Percentiles rank a stretch among this genome's conserved stretches.
phyloP scores from a whole-genome alignment of 2,797 vertebrate species.

The Champsocephalus gunnari region DNA sequence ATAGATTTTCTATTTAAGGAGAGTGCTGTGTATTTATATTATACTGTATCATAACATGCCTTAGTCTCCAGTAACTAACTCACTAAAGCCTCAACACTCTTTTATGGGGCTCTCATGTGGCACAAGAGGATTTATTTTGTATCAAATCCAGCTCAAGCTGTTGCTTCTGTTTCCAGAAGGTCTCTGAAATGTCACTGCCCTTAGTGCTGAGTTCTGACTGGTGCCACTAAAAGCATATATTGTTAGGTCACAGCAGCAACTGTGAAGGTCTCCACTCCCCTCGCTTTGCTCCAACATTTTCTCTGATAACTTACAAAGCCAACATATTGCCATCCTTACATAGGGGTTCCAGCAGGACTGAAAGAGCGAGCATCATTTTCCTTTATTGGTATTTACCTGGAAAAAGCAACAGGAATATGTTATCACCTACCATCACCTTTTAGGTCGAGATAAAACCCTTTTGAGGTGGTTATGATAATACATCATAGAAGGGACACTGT shows the following conservation, averaged over 20 bases:
- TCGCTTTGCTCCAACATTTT: conserved; percentile 54
- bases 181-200: conserved; percentile 70
- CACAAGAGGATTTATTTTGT: conserved; percentile 4
- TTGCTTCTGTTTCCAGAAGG: conserved; percentile 53
- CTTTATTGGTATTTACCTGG: not conserved
- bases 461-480: not conserved
- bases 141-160: conserved; percentile 40
- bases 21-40: too few relatives aligned
- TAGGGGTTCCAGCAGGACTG: conserved; percentile 10
- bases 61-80: too few relatives aligned
- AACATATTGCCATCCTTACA: conserved; percentile 27
- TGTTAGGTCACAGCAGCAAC: conserved; percentile 53
- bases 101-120: not conserved
- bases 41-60: too few relatives aligned
- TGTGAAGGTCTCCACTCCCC: conserved; percentile 57
- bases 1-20: too few relatives aligned
- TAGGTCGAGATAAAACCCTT: not conserved
- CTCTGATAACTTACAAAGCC: conserved; percentile 37
- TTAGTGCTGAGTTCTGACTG: conserved; percentile 48
- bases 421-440: not conserved
- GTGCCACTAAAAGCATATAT: conserved; percentile 50
- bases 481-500: not conserved
- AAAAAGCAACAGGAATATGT: not conserved
- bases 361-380: conserved; percentile 6
- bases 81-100: not conserved